Conservation (phyloP, 2,797 vertebrate genomes). For the Myotis planiceps region DNA sequence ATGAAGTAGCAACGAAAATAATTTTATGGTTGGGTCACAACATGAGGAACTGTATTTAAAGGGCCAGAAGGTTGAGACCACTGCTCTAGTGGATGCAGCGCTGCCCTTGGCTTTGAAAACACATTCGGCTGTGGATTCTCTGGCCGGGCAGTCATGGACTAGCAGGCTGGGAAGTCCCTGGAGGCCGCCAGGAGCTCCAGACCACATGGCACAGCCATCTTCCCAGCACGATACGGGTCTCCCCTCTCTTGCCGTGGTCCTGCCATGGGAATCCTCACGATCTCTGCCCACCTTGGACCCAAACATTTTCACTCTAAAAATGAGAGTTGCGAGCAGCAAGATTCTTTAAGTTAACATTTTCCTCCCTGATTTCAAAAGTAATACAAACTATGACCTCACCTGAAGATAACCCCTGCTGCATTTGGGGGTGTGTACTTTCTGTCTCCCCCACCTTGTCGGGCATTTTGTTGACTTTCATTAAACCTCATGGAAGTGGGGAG, state of each 20-base stretch:
- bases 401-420: not conserved
- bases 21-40: too few species aligned
- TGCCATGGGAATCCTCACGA: not conserved
- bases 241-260: not conserved
- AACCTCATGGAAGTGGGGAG: not conserved
- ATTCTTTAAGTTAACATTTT: not conserved
- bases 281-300: not conserved
- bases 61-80: too few species aligned
- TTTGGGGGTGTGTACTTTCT: not conserved
- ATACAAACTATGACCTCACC: not conserved
- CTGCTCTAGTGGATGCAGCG: not conserved
- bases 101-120: not conserved
- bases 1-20: too few species aligned
- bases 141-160: not conserved
- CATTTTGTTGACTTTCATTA: not conserved
- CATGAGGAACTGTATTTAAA: too few species aligned
- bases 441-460: accelerated
- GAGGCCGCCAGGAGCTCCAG: not conserved
- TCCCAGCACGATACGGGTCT: not conserved
- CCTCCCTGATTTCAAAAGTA: not conserved
- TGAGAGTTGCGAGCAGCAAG: not conserved
- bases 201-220: not conserved
- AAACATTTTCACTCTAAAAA: not conserved
- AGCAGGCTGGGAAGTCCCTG: not conserved
- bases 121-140: not conserved